Evolutionary conservation across 2,888 invertebrate genomes (phyloP).

Genomic region (Elaeidobius kamerunicus): DNA sequence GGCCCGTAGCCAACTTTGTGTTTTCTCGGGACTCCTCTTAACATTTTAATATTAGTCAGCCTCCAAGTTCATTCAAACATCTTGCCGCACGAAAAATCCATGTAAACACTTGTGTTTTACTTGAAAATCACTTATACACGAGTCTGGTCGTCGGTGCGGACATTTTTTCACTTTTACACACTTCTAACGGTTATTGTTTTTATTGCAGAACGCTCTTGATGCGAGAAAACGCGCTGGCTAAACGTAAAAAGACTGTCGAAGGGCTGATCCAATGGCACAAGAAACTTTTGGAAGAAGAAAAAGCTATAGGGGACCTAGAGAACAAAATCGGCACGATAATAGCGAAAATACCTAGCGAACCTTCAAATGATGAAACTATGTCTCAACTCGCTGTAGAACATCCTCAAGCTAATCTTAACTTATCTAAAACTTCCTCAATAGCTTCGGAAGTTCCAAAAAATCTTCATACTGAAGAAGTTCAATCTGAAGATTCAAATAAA

Average conservation of each 20-base stretch:
- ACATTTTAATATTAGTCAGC: slow-evolving; percentile 46
- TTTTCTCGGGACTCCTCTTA: slow-evolving; percentile 31
- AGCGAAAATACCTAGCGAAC: slow-evolving; percentile 37
- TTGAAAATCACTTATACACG: slow-evolving; percentile 2
- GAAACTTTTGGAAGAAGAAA: slow-evolving; percentile 54
- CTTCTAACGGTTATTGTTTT: slow-evolving; percentile 2
- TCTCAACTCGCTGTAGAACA: slow-evolving; percentile 48
- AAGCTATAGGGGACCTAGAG: slow-evolving; percentile 52
- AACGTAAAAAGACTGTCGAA: slow-evolving; percentile 52
- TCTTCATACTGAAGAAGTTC: slow-evolving; percentile 10
- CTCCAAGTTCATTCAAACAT: slow-evolving; percentile 19
- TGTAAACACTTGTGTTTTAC: slow-evolving; percentile 20
- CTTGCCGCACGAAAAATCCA: slow-evolving; percentile 7
- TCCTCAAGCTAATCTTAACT: too few relatives aligned
- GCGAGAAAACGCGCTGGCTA: slow-evolving; percentile 51
- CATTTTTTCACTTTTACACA: not conserved
- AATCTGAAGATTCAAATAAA: slow-evolving; percentile 21
- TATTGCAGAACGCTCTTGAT: slow-evolving; percentile 48
- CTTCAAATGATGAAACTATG: slow-evolving; percentile 35
- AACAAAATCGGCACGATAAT: slow-evolving; percentile 45
- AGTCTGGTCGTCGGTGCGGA: slow-evolving; percentile 7
- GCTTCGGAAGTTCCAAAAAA: slow-evolving; percentile 18
- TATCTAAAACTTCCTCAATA: slow-evolving; percentile 10
- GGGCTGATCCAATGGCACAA: slow-evolving; percentile 55
- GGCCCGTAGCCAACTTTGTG: slow-evolving; percentile 41